phyloP scores from a whole-genome alignment of 2,797 vertebrate species.

The Acanthurus tractus region DNA sequence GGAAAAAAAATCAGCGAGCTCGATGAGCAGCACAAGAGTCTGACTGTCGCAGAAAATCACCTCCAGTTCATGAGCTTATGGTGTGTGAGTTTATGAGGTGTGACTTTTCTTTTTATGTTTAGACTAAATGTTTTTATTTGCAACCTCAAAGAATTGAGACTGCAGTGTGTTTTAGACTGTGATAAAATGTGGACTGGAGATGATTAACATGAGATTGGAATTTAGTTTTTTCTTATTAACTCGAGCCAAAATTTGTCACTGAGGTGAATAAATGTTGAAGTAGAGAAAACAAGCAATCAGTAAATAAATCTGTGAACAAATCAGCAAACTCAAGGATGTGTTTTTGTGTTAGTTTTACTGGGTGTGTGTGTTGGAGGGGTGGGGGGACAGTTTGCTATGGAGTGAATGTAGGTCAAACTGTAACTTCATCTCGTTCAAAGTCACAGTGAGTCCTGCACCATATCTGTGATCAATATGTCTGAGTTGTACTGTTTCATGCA shows the following conservation, averaged over 20 bases:
- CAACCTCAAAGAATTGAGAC: constrained; percentile 2
- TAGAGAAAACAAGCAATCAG: constrained; percentile 15
- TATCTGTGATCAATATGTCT: constrained; percentile 50
- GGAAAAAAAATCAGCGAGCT: constrained; percentile 2
- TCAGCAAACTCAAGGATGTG: constrained; percentile 10
- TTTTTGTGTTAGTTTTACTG: neutral
- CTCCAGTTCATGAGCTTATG: constrained; percentile 16
- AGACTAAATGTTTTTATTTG: constrained; percentile 15
- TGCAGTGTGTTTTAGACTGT: neutral
- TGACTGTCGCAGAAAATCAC: constrained; percentile 6
- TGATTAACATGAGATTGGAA: neutral
- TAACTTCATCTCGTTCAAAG: constrained; percentile 42
- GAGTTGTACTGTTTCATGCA: constrained; percentile 34
- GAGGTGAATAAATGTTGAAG: constrained; percentile 10
- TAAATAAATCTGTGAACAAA: constrained; percentile 31
- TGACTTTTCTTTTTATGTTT: constrained; percentile 5
- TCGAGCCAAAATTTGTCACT: neutral
- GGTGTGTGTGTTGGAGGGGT: too few species aligned
- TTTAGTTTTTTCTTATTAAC: constrained; percentile 2
- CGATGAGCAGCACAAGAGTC: constrained; percentile 27
- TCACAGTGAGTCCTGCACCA: constrained; percentile 12
- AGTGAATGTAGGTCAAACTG: constrained; percentile 34
- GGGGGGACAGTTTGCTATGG: neutral
- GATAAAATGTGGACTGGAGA: neutral
- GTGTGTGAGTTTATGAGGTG: neutral